Conservation (phyloP, 2,113 vertebrate genomes). For the Ploceus nigricollis region DNA sequence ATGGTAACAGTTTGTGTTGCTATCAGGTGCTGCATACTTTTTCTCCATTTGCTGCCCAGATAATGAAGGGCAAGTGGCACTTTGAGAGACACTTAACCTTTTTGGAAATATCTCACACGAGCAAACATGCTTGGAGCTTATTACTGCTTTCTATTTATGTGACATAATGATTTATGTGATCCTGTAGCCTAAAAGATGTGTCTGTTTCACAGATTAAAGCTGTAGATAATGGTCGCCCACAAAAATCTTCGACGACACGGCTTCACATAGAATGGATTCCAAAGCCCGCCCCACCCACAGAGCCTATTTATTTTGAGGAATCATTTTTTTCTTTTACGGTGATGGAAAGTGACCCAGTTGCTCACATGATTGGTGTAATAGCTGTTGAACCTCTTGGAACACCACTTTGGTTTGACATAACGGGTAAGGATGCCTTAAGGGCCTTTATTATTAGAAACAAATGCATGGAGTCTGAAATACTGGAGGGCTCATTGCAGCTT, state of each 20-base stretch:
- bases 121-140: not conserved
- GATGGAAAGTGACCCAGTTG: conserved; percentile 96
- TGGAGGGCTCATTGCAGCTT: not conserved
- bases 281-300: conserved; percentile 78
- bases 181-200: not conserved
- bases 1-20: not conserved
- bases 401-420: conserved; percentile 96
- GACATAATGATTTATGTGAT: not conserved
- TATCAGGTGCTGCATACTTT: not conserved
- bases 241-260: conserved; percentile 90
- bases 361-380: conserved; percentile 96
- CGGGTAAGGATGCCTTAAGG: conserved; percentile 73
- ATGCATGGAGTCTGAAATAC: not conserved
- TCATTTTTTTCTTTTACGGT: conserved; percentile 88
- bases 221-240: conserved; percentile 95
- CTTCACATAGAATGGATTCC: conserved; percentile 96
- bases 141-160: not conserved
- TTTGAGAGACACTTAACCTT: conserved; percentile 41
- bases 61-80: conserved; percentile 44
- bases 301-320: conserved; percentile 88
- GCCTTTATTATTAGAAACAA: conserved; percentile 33
- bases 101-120: not conserved
- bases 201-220: conserved; percentile 89
- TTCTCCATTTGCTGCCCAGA: conserved; percentile 1
- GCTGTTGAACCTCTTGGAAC: conserved; percentile 83